Conservation (phyloP, 2,113 vertebrate genomes). For the Tor tambroides region DNA sequence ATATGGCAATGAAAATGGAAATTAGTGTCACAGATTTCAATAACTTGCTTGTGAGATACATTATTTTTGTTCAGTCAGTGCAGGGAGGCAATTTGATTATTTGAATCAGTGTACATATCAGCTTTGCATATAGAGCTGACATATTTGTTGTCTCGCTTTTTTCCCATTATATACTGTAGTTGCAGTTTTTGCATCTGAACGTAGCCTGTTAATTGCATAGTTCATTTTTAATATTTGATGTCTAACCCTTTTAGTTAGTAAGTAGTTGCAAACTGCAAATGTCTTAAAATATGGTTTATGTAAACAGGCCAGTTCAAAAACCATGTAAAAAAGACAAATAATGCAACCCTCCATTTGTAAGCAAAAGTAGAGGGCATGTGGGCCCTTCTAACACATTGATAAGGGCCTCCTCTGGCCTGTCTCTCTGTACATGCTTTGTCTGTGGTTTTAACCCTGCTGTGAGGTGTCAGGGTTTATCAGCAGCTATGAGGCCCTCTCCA, state of each 20-base stretch:
- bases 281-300: too few species aligned
- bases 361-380: slow-evolving; percentile 1
- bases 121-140: neutral
- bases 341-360: neutral
- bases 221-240: neutral
- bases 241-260: neutral
- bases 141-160: neutral
- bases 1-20: slow-evolving; percentile 5
- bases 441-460: slow-evolving; percentile 65
- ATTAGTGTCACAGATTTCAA: neutral
- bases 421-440: slow-evolving; percentile 41
- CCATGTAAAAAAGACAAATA: neutral
- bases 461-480: slow-evolving; percentile 69
- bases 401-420: slow-evolving; percentile 6
- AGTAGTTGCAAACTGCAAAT: neutral
- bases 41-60: neutral
- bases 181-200: neutral
- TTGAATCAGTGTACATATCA: neutral
- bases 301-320: neutral
- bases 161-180: neutral
- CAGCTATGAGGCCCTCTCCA: slow-evolving; percentile 62
- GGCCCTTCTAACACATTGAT: neutral
- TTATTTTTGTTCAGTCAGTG: neutral
- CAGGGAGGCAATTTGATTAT: neutral
- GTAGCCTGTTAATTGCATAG: neutral